phyloP scores from a whole-genome alignment of 2,888 invertebrate genomes.

The Calliopum simillimum region DNA sequence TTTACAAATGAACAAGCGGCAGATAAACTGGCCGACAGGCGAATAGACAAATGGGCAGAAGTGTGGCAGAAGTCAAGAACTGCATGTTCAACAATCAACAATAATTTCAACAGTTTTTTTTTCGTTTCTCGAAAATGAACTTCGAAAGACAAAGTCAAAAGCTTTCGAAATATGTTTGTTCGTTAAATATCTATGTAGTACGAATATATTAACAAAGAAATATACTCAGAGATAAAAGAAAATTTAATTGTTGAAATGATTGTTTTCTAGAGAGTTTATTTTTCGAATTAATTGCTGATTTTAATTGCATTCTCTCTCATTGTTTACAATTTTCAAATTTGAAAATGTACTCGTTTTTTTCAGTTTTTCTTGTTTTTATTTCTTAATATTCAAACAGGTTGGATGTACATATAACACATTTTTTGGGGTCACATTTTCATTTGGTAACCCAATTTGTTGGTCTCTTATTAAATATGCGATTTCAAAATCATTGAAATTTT shows the following conservation, averaged over 20 bases:
- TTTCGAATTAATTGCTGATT: conserved; percentile 5
- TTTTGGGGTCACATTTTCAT: no score
- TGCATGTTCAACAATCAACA: conserved; percentile 9
- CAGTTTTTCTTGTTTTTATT: neutral
- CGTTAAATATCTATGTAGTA: conserved; percentile 10
- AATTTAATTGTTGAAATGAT: conserved; percentile 18
- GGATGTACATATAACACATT: neutral
- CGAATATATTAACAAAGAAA: neutral
- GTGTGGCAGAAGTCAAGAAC: conserved; percentile 29
- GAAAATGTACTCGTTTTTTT: conserved; percentile 14
- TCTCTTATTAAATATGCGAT: no score
- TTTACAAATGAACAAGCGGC: no score
- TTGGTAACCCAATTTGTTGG: no score
- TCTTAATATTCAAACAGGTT: conserved; percentile 18
- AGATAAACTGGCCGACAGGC: neutral
- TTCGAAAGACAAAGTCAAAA: conserved; percentile 19
- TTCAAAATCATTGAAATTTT: no score
- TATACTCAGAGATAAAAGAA: neutral
- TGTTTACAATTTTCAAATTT: conserved; percentile 25
- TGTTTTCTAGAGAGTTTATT: no score
- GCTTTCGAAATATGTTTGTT: conserved; percentile 20
- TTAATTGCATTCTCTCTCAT: neutral
- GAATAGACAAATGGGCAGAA: neutral
- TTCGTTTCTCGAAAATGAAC: conserved; percentile 13
- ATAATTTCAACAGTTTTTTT: conserved; percentile 1